Evolutionary conservation across 2,888 invertebrate genomes (phyloP).

Genomic region (Drosophila dives): DNA sequence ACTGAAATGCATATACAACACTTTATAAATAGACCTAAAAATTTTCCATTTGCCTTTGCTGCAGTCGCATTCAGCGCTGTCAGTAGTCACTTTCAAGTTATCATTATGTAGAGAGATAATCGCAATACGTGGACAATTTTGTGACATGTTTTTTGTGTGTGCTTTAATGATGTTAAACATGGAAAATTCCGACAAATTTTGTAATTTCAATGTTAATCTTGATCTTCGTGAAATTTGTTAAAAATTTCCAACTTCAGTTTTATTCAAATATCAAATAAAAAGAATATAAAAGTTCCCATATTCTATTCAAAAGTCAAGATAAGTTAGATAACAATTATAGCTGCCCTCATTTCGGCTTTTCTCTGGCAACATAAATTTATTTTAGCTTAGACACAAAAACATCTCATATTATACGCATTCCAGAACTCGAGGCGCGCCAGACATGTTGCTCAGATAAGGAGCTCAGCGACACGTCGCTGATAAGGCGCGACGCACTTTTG

Average conservation of each 20-base stretch:
- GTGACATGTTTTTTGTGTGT: constrained; percentile 30
- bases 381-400: constrained; percentile 11
- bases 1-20: constrained; percentile 10
- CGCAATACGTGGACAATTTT: constrained; percentile 31
- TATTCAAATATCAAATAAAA: not conserved
- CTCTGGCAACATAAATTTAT: constrained; percentile 1
- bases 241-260: not conserved
- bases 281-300: not conserved
- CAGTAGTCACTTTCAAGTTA: constrained; percentile 5
- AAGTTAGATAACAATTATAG: not conserved
- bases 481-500: constrained; percentile 34
- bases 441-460: constrained; percentile 32
- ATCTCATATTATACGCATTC: constrained; percentile 30
- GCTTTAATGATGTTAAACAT: constrained; percentile 48
- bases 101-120: constrained; percentile 55
- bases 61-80: constrained; percentile 27
- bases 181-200: constrained; percentile 43
- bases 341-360: not conserved
- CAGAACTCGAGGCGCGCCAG: constrained; percentile 16
- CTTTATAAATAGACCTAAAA: constrained; percentile 64
- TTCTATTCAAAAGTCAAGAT: not conserved
- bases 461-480: constrained; percentile 18
- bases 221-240: not conserved
- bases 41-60: constrained; percentile 72
- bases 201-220: not conserved